A percentile compares a stretch with the other conserved stretches of the same genome.
Conservation (phyloP, 2,113 vertebrate genomes). For the Onychostoma macrolepis region DNA sequence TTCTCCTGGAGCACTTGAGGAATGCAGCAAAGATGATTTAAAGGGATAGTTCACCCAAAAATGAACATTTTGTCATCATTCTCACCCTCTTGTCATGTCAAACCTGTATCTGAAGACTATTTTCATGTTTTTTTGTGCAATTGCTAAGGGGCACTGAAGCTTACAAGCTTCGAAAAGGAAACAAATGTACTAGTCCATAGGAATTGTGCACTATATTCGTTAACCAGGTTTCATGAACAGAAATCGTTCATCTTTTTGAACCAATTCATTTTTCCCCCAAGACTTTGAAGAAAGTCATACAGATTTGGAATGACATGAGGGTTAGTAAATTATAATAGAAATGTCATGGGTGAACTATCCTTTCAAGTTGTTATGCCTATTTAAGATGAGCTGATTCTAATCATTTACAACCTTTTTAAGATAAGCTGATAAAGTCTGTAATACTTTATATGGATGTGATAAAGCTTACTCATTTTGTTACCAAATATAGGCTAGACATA, state of each 20-base stretch:
- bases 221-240: neutral
- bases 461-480: constrained; percentile 1
- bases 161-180: neutral
- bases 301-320: neutral
- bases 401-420: neutral
- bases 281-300: neutral
- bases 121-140: neutral
- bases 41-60: neutral
- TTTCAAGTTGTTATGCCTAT: neutral
- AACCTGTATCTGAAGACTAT: neutral
- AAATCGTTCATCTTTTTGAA: neutral
- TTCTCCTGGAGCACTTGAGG: neutral
- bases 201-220: neutral
- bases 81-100: neutral
- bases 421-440: neutral
- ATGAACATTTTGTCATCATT: neutral
- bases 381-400: neutral
- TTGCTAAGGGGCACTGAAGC: neutral
- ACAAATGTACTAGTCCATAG: neutral
- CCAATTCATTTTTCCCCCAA: neutral
- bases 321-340: too few relatives aligned
- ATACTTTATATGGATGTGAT: neutral
- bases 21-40: neutral
- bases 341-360: neutral
- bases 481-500: constrained; percentile 18